These are phyloP conservation scores for Melanaphis sacchari DNA, from an alignment of 1,140 invertebrate genomes.

Conservation along the genomic window DNA sequence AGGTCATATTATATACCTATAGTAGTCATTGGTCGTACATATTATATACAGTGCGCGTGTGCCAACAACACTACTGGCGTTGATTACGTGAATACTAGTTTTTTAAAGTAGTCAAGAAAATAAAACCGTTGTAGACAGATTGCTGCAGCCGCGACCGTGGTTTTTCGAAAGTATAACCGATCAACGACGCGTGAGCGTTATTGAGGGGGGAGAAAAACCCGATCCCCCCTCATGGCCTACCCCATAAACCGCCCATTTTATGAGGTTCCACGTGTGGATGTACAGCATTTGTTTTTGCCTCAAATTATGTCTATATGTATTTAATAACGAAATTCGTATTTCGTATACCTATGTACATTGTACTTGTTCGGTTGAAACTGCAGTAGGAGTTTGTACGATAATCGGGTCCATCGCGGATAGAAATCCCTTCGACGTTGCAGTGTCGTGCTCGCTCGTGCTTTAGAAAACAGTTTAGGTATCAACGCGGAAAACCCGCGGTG, in stretches of 20 bases:
- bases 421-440: background rate
- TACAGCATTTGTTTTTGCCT: background rate
- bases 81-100: constrained; percentile 13
- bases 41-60: constrained; percentile 2
- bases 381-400: background rate
- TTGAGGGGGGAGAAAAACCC: background rate
- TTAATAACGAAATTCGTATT: too few relatives aligned
- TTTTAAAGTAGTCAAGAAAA: background rate
- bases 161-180: background rate
- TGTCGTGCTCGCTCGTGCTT: background rate
- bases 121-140: background rate
- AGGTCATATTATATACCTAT: background rate
- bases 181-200: background rate
- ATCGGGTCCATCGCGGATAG: background rate
- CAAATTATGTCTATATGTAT: background rate
- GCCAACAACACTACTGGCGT: constrained; percentile 7
- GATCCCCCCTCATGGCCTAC: background rate
- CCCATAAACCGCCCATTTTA: background rate
- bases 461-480: background rate
- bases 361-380: background rate
- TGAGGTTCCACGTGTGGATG: background rate
- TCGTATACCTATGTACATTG: too few relatives aligned
- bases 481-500: background rate
- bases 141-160: background rate
- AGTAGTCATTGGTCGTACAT: background rate